Base-by-base conservation (phyloP, 2,888 invertebrate species). In the Phortica okadai region DNA sequence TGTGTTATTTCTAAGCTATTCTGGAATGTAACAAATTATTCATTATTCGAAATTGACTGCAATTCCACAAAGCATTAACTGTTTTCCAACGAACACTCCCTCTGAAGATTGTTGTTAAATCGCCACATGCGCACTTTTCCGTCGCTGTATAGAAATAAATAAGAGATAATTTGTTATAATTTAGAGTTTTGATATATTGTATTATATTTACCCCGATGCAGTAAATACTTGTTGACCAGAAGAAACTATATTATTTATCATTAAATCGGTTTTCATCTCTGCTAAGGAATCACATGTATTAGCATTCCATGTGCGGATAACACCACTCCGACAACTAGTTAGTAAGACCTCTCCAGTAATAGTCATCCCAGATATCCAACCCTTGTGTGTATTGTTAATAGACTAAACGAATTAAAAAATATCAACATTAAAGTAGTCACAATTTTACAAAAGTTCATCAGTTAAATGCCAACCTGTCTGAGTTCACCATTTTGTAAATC, bases 371-470 rank as follows among this genome's bases (percentile, higher is more conserved):
- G 95, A 95, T 83, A 97, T 95, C 97, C 97, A 97, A 87, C 96
- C 96, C 90, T 96, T 96, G 93, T 97, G 97, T 72, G 97, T 96
- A 91, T 95, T 95, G 92, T 95, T 96, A 79, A 96, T 92, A 41
- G 94, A 94, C 93, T 94, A 78, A 56, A 58, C 3, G 41, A 42
- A 69, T n/a, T 45, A 72, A 54, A 54, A 54, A 44, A 6, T 10
- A 16, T 64, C 7, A 33, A 8, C n/a, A 21, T 33, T 64, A 25
- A 25, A 64, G 25, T 54, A 11, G 7, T 6, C 6, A 16, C 25
- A 21, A 16, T 16, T n/a, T 25, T 14, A n/a, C 8, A 62, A 59
- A 16, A 59, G 25, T 74, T 42, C 33, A 64, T 64, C 14, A 33
- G 25, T 64, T 33, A 10, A 54, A 14, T n/a, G 58, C 77, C 76